A percentile compares a stretch with the other conserved stretches of the same genome.
Evolutionary conservation across 1,140 invertebrate genomes (phyloP).

Genomic region (Nasonia giraulti): DNA sequence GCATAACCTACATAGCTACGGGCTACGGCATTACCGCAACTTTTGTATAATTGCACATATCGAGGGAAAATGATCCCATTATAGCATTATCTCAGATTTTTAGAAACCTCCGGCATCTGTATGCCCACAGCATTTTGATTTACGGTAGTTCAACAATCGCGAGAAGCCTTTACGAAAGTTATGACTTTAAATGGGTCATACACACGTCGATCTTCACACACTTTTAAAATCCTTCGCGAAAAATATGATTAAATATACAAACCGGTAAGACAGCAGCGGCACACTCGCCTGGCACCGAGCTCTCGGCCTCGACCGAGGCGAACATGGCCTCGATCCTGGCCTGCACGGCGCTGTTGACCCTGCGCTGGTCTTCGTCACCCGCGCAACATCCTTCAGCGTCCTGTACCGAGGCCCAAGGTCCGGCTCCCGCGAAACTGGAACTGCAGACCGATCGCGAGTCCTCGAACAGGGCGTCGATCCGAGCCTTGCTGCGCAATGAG

Average conservation of each 20-base stretch:
- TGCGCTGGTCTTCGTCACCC: conserved; percentile 67
- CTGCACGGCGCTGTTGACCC: conserved; percentile 84
- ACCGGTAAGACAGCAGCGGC: conserved; percentile 72
- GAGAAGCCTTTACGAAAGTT: too few relatives aligned
- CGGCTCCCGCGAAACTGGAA: conserved; percentile 62
- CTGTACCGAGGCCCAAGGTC: conserved; percentile 58
- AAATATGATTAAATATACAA: conserved; percentile 35
- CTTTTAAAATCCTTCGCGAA: too few relatives aligned
- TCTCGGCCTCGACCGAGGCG: conserved; percentile 83
- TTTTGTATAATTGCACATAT: neutral
- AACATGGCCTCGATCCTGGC: conserved; percentile 91
- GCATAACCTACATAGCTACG: neutral
- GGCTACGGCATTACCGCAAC: neutral
- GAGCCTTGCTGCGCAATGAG: conserved; percentile 71
- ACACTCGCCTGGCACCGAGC: conserved; percentile 71
- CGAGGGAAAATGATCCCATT: too few relatives aligned
- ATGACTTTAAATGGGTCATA: too few relatives aligned
- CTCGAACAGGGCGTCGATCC: conserved; percentile 88
- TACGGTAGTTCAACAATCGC: too few relatives aligned
- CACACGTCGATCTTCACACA: too few relatives aligned
- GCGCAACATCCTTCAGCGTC: conserved; percentile 8
- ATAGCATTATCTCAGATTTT: neutral
- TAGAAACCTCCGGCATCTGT: neutral
- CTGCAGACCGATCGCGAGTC: conserved; percentile 74
- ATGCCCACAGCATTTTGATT: too few relatives aligned